Conservation (phyloP, 2,888 invertebrate genomes). For the Conops quadrifasciatus region DNA sequence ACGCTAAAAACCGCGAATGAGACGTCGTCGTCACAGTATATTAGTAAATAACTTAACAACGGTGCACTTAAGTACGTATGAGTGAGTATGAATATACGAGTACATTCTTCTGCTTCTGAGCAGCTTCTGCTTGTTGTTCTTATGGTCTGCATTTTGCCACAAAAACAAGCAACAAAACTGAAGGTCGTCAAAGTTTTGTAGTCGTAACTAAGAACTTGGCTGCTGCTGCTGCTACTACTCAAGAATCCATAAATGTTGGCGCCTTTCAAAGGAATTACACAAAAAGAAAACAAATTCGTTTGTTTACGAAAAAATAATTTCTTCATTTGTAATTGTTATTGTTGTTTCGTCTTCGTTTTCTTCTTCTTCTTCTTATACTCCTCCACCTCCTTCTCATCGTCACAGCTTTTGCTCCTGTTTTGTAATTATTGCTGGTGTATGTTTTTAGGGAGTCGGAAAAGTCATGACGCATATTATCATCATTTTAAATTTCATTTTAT, state of each 20-base stretch:
- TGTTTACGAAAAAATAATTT: conserved; percentile 13
- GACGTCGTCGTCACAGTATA: neutral
- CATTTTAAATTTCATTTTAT: no score
- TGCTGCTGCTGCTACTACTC: neutral
- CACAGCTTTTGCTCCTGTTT: neutral
- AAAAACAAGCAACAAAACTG: neutral
- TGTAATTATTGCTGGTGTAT: neutral
- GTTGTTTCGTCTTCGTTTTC: conserved; percentile 9
- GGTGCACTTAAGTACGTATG: no score
- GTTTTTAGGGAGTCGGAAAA: no score
- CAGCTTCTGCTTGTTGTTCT: neutral
- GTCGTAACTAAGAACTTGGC: neutral
- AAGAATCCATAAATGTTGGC: neutral
- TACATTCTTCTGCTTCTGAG: no score
- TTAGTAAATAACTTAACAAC: no score
- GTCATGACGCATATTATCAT: no score
- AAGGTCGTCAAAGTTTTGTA: neutral
- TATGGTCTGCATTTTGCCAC: neutral
- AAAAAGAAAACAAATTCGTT: neutral
- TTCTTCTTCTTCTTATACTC: neutral
- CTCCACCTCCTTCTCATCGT: no score
- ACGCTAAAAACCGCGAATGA: neutral
- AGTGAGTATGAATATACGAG: no score
- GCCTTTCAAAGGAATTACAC: neutral
- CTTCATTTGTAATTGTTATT: conserved; percentile 21